Evolutionary conservation across 2,113 vertebrate genomes (phyloP).

Genomic region (Kobus ellipsiprymnus): DNA sequence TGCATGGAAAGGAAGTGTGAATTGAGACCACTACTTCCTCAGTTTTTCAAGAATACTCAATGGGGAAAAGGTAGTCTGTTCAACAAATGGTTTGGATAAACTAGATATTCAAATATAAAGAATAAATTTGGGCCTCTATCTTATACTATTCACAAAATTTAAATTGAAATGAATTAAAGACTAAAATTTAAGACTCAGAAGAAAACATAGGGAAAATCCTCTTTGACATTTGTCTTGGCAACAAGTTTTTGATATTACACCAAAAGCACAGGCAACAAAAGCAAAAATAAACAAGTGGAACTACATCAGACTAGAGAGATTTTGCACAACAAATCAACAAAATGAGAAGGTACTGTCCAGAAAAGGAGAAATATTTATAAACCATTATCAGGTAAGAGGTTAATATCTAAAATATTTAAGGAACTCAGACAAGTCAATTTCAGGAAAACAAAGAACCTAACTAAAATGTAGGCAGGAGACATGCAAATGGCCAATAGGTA

Average conservation of each 20-base stretch:
- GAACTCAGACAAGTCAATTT: neutral
- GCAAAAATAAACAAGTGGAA: neutral
- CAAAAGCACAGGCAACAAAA: neutral
- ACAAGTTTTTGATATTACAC: neutral
- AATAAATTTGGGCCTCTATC: neutral
- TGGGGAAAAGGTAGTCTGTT: neutral
- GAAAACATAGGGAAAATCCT: neutral
- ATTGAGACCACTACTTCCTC: neutral
- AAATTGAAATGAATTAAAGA: neutral
- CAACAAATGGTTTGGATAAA: neutral
- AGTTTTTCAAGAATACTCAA: neutral
- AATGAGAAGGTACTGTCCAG: neutral
- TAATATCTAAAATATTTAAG: neutral
- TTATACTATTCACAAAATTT: neutral
- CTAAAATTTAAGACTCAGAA: neutral
- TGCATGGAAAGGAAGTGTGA: neutral
- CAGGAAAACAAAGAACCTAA: neutral
- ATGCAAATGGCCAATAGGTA: neutral
- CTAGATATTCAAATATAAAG: neutral
- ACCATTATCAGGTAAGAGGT: neutral
- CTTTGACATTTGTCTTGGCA: neutral
- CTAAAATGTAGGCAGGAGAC: neutral
- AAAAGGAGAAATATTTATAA: neutral
- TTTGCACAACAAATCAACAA: neutral
- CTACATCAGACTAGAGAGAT: neutral